A percentile compares a stretch with the other conserved stretches of the same genome.
Evolutionary conservation across 2,888 invertebrate species (phyloP).

Genomic region (Pardosa pseudoannulata): DNA sequence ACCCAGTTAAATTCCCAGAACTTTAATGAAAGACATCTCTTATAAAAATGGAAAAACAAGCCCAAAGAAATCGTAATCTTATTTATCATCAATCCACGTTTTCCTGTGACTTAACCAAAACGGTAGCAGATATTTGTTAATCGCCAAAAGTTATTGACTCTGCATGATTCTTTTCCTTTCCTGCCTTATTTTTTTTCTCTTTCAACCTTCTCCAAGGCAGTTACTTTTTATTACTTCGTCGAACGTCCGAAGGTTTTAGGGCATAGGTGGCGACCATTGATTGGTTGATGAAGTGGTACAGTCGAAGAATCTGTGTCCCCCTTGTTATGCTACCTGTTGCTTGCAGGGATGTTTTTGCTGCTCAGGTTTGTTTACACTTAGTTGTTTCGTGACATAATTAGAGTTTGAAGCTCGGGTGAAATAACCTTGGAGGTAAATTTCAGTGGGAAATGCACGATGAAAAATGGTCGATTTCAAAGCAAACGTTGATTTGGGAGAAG

Average conservation of each 20-base stretch:
- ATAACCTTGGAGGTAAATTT: not conserved
- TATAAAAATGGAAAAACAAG: not conserved
- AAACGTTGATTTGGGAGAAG: too few relatives aligned
- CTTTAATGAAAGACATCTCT: too few relatives aligned
- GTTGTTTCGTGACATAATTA: constrained; percentile 14
- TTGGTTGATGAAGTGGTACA: constrained; percentile 6
- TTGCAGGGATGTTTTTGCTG: constrained; percentile 4
- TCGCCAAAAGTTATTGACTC: constrained; percentile 12
- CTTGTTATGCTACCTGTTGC: constrained; percentile 12
- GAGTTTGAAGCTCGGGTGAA: constrained; percentile 3
- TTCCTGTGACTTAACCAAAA: not conserved
- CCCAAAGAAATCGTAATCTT: not conserved
- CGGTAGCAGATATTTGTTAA: not conserved
- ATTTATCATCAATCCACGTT: not conserved
- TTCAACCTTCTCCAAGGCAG: not conserved
- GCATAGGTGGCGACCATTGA: constrained; percentile 12
- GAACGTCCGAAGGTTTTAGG: not conserved
- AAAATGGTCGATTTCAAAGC: too few relatives aligned
- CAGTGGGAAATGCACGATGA: too few relatives aligned
- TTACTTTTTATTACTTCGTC: constrained; percentile 1
- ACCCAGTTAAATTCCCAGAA: too few relatives aligned
- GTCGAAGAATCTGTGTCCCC: constrained; percentile 1
- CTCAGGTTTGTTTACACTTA: not conserved
- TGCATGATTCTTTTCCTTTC: not conserved
- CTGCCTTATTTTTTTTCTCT: not conserved